Base-by-base conservation (phyloP, 1,140 invertebrate species). In the Hypothenemus hampei region DNA sequence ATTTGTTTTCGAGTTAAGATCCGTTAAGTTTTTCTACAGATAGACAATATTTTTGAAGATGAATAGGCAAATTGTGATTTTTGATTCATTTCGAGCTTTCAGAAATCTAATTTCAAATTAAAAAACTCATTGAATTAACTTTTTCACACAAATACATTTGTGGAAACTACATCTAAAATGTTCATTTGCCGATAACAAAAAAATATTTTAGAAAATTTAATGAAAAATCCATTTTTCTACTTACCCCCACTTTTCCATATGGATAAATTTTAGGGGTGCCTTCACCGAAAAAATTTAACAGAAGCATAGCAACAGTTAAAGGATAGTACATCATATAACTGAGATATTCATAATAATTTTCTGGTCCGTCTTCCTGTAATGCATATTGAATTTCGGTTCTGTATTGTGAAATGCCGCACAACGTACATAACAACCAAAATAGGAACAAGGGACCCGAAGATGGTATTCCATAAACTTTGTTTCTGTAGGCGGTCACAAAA, bases 361-460 rank as follows among this genome's bases (percentile, higher is more conserved):
- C 72, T 24, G 72, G 64, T 7, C 20, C 54, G 4, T 13, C 39
- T 45, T 40, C 69, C 55, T 6, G 69, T 43, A 48, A 64, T 57
- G 50, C 77, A 33, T 66, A 54, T 4, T 74, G 69, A 22, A 88
- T 72, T 66, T 86, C 77, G 36, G 81, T 82, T 61, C 88, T 78
- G 62, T 88, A 86, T 63, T 85, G 84, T 11, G 89, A 75, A 56
- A 84, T 69, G 20, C 85, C 85, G 57, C 81, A 84, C 13, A 93
- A 8, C 4, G 76, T 69, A 35, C 87, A 69, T 4, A 91, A 67
- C 19, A 93, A 76, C 91, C 91, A 96, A 74, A 93, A 96, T 40
- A 90, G 71, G 69, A 93, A 93, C 59, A 91, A 73, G 33, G 89
- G 76, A 20, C 91, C 93, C 13, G 93, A 95, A 10, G 90, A 87